phyloP scores from a whole-genome alignment of 2,113 vertebrate species.

The Phocoena phocoena region DNA sequence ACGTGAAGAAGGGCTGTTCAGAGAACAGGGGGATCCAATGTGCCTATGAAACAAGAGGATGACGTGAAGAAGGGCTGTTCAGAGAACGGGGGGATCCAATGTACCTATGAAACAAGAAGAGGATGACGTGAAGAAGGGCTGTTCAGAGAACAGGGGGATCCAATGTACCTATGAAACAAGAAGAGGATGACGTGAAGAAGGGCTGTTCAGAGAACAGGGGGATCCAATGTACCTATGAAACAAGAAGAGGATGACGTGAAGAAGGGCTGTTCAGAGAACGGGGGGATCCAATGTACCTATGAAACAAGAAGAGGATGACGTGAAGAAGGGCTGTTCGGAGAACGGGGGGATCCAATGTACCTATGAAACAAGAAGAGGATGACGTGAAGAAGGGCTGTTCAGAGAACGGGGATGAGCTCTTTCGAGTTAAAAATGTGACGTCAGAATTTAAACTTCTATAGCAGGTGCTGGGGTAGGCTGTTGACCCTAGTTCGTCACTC shows the following conservation, averaged over 20 bases:
- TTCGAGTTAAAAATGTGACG: fast-evolving
- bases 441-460: too few relatives aligned
- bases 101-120: fast-evolving
- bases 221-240: fast-evolving
- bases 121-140: fast-evolving
- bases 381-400: fast-evolving
- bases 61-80: fast-evolving
- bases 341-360: fast-evolving
- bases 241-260: not conserved
- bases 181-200: fast-evolving
- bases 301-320: too few relatives aligned
- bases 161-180: fast-evolving
- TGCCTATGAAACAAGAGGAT: fast-evolving
- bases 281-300: too few relatives aligned
- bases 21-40: too few relatives aligned
- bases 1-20: too few relatives aligned
- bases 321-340: too few relatives aligned
- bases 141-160: fast-evolving
- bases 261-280: too few relatives aligned
- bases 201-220: too few relatives aligned
- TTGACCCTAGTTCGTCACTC: fast-evolving
- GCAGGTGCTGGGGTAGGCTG: not conserved
- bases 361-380: fast-evolving
- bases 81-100: fast-evolving
- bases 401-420: fast-evolving